Conservation (phyloP, 1,140 invertebrate species). For the Notospermus geniculatus region DNA sequence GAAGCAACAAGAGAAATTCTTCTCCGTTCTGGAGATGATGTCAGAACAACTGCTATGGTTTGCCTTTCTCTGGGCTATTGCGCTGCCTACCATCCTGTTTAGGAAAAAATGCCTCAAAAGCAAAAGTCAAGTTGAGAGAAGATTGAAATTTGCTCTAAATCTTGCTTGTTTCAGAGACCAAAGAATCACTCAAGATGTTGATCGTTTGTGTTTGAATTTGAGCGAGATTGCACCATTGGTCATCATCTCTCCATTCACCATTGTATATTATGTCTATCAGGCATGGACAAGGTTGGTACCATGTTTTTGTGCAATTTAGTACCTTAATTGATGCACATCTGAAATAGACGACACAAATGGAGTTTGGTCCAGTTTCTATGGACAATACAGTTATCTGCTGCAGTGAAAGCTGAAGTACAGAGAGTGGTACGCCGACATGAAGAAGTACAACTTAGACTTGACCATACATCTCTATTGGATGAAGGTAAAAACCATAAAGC, state of each 20-base stretch:
- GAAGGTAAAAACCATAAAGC: too few relatives aligned
- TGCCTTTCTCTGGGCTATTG: neutral
- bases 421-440: too few relatives aligned
- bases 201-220: conserved; percentile 58
- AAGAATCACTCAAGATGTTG: conserved; percentile 63
- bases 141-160: neutral
- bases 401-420: conserved; percentile 34
- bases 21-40: too few relatives aligned
- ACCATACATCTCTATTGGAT: too few relatives aligned
- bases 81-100: neutral
- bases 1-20: neutral
- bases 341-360: too few relatives aligned
- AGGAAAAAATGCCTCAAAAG: neutral
- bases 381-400: conserved; percentile 24
- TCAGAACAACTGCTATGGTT: too few relatives aligned
- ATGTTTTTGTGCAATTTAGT: too few relatives aligned
- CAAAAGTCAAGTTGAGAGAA: neutral
- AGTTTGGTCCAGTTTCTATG: too few relatives aligned
- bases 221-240: conserved; percentile 58
- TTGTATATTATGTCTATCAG: conserved; percentile 61
- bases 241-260: conserved; percentile 62
- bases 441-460: too few relatives aligned
- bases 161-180: conserved; percentile 58
- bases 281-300: conserved; percentile 35
- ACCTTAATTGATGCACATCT: too few relatives aligned